phyloP scores from a whole-genome alignment of 2,797 vertebrate genomes.

The Lutjanus campechanus region DNA sequence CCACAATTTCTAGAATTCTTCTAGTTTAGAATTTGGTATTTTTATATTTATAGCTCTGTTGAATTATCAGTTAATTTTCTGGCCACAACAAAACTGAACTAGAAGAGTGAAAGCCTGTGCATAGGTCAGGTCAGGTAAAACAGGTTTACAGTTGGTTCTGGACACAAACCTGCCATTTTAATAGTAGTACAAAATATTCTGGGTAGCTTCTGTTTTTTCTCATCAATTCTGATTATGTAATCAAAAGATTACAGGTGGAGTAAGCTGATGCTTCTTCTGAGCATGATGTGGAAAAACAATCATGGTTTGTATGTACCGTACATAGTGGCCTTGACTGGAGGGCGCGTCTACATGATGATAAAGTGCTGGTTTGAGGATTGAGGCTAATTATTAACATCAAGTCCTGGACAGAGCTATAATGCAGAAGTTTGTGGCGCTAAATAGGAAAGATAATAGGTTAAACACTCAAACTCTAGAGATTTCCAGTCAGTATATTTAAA shows the following conservation, averaged over 20 bases:
- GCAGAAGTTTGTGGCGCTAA: conserved; percentile 12
- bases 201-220: conserved; percentile 2
- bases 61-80: background rate
- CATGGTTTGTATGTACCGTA: conserved; percentile 25
- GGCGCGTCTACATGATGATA: conserved; percentile 33
- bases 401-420: conserved; percentile 7
- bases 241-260: conserved; percentile 13
- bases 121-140: background rate
- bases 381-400: conserved; percentile 51
- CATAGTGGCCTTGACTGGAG: conserved; percentile 38
- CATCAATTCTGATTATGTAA: conserved; percentile 47
- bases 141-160: too few species aligned
- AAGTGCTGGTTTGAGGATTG: conserved; percentile 52
- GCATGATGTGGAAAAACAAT: conserved; percentile 58
- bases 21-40: too few species aligned
- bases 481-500: background rate
- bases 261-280: conserved; percentile 23
- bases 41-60: background rate
- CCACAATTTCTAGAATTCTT: too few species aligned
- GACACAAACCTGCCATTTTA: conserved; percentile 4
- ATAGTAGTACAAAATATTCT: conserved; percentile 6
- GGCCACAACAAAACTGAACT: background rate
- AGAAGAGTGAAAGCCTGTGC: background rate
- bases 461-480: conserved; percentile 1
- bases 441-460: conserved; percentile 29